Evolutionary conservation across 2,888 invertebrate species (phyloP), one percentile per base, ranked within the genome.

Genomic region (Synergus umbraculus): DNA sequence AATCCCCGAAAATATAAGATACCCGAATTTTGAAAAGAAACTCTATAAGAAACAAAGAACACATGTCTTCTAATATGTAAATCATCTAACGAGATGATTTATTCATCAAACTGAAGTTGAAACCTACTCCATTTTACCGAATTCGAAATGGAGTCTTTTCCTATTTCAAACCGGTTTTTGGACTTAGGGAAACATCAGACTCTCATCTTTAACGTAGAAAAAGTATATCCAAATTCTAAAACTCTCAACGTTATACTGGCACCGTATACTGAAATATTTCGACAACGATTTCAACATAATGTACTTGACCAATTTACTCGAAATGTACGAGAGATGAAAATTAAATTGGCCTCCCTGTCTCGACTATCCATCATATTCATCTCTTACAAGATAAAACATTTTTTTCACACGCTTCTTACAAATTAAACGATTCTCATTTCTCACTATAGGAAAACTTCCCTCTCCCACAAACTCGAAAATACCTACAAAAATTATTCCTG

Each of bases 91-190:
- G 18, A 54, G 49, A 67, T 44, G 41, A 37, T 67, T 29, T 29
- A 29, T 29, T 29, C 46, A 46, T 43, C 15, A 69, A 49, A 49
- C 15, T 49, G 5, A 69, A 67, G 58, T 58, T 58, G 18, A 67
- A 29, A 66, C 43, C 22, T 22, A 67, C 13, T 67, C 54, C 10
- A 54, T 54, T 73, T 37, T 15, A 54, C 46, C 15, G 49, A 13
- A 22, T 49, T 69, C 46, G 54, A 73, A 73, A 54, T 69, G 73
- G 22, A 69, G 46, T 29, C 29, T 73, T 73, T 46, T 54, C n/a
- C n/a, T 73, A 73, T 54, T 73, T 49, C 10, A 73, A 73, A 73
- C 73, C 73, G 73, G 73, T 73, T 73, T 73, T 73, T 73, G 29
- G 12, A 15, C 54, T 37, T n/a, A 54, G 54, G 49, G 54, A 49